Evolutionary conservation across 2,888 invertebrate species (phyloP).

Genomic region (Ennomos fuscantarius): DNA sequence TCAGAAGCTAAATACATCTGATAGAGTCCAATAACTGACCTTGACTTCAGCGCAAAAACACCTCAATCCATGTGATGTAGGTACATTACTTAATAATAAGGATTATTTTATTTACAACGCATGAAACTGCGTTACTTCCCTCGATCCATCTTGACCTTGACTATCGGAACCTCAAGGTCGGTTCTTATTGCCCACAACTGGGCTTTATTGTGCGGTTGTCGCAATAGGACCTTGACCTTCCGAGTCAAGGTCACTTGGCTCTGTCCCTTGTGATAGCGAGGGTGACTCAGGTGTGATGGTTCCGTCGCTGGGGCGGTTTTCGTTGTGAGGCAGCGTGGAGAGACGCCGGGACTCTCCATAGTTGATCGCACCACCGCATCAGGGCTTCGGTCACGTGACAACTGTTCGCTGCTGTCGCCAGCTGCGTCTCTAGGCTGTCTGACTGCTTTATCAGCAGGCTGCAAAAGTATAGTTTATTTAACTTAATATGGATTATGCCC

Average conservation of each 20-base stretch:
- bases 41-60: conserved; percentile 1
- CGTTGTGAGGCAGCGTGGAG: conserved; percentile 85
- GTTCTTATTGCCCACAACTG: conserved; percentile 28
- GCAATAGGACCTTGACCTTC: conserved; percentile 34
- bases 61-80: conserved; percentile 23
- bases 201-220: conserved; percentile 7
- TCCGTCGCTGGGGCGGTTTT: conserved; percentile 67
- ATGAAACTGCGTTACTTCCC: conserved; percentile 5
- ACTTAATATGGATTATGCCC: no score
- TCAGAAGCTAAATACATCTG: conserved; percentile 32
- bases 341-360: conserved; percentile 92
- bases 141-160: conserved; percentile 39
- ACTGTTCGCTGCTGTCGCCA: conserved; percentile 94
- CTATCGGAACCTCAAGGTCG: conserved; percentile 42
- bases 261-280: background rate
- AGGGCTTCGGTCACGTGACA: conserved; percentile 94
- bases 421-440: conserved; percentile 88
- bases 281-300: conserved; percentile 64
- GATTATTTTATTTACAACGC: conserved; percentile 20
- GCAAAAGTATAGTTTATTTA: conserved; percentile 40
- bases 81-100: no score
- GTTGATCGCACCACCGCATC: conserved; percentile 90
- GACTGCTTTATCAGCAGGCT: conserved; percentile 87
- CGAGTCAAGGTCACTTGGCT: conserved; percentile 30
- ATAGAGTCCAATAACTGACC: conserved; percentile 29